A percentile compares a stretch with the other conserved stretches of the same genome.
Conservation (phyloP, 2,113 vertebrate species). For the Athene noctua region DNA sequence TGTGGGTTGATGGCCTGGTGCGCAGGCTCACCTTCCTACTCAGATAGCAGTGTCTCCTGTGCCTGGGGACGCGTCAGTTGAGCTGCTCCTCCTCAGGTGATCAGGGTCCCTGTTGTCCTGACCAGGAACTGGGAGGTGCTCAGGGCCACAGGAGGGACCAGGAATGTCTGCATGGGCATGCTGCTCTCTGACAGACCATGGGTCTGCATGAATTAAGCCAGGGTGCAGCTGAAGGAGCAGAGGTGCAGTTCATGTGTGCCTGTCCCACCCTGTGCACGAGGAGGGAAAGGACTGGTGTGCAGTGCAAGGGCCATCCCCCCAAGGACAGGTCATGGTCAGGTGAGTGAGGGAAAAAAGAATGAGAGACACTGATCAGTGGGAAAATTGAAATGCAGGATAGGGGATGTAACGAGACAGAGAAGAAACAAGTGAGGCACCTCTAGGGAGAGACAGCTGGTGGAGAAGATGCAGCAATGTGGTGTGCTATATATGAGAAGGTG, state of each 20-base stretch:
- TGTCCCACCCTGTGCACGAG: not conserved
- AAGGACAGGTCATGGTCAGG: no score
- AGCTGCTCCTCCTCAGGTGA: not conserved
- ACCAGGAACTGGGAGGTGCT: not conserved
- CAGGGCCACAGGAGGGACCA: not conserved
- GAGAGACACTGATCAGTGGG: not conserved
- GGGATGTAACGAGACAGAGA: not conserved
- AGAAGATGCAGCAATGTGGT: not conserved
- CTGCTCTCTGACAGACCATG: not conserved
- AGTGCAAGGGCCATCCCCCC: not conserved
- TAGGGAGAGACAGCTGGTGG: not conserved
- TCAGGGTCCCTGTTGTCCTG: rapidly evolving
- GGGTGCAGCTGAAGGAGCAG: not conserved
- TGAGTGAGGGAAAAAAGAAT: not conserved
- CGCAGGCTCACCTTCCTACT: not conserved
- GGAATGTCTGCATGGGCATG: not conserved
- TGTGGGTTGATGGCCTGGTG: rapidly evolving
- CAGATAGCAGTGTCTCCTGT: not conserved
- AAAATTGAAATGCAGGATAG: not conserved
- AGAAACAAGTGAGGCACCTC: not conserved
- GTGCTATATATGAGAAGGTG: not conserved
- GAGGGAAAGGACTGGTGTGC: not conserved
- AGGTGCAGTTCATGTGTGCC: not conserved
- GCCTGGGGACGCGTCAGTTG: not conserved
- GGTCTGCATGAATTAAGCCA: not conserved